Base-by-base conservation (phyloP, 2,888 invertebrate genomes). In the Cryptocephalus moraei region DNA sequence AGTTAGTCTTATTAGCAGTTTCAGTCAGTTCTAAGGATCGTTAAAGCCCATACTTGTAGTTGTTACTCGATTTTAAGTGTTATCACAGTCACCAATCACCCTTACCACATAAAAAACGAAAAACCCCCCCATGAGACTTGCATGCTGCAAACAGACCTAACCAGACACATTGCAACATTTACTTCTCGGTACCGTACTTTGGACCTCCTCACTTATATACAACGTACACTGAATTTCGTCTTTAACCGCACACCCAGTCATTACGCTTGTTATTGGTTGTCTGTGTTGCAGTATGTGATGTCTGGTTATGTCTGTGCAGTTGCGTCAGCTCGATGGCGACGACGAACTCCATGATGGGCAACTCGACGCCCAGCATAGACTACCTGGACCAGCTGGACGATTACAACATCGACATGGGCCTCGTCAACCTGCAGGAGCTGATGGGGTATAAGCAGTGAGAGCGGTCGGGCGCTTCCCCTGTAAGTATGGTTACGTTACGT, bases 141-240 rank as follows among this genome's bases (percentile, higher is more conserved):
- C 69, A 70, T 70, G 67, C 71, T 71, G 71, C 71, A 70, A 65
- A 67, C 70, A 70, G 71, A 70, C 69, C 63, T 70, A 67, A 69
- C 70, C 71, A 70, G 71, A 70, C 70, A 70, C 67, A 60, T 64
- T 65, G 66, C 67, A 69, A 66, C 66, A 64, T 60, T 56, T 52
- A 46, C 39, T 49, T 51, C 46, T 41, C 36, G 12, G n/a, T 36
- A 36, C 36, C n/a, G 36, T 11, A 12, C 36, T 36, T 36, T 36
- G 36, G 12, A 36, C 12, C 12, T 11, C 4, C n/a, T 36, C 36
- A 36, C 11, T 12, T 36, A n/a, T 36, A 4, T 12, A 12, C 12
- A 4, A 36, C 36, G 6, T 36, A 6, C 34, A 9, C 34, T 11
- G n/a, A 11, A 4, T 36, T 36, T 36, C 12, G 12, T 36, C n/a